Conservation (phyloP, 1,140 invertebrate species). For the Philaenus spumarius region DNA sequence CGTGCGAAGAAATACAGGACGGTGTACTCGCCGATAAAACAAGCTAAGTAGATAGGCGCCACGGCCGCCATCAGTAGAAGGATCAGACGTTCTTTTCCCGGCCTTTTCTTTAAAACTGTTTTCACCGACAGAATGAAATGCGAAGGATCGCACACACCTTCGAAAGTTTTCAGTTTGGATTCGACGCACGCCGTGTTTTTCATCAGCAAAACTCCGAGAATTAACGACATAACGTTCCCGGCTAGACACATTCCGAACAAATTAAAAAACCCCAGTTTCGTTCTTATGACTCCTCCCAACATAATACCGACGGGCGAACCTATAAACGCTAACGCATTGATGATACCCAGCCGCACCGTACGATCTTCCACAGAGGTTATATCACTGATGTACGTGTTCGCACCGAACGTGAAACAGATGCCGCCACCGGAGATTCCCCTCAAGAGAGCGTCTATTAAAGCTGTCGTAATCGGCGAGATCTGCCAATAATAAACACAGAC, state of each 20-base stretch:
- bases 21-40: slow-evolving; percentile 26
- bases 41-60: slow-evolving; percentile 17
- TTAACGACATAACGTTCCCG: background rate
- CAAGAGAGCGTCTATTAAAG: slow-evolving; percentile 35
- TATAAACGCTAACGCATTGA: slow-evolving; percentile 25
- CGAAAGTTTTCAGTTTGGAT: background rate
- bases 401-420: slow-evolving; percentile 38
- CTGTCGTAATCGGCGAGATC: slow-evolving; percentile 26
- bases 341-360: slow-evolving; percentile 38
- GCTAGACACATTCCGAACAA: slow-evolving; percentile 8
- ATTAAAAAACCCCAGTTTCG: slow-evolving; percentile 10
- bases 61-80: slow-evolving; percentile 19
- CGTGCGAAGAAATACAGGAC: slow-evolving; percentile 29
- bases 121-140: background rate
- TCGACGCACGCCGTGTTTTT: background rate
- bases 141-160: background rate
- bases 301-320: slow-evolving; percentile 20
- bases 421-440: slow-evolving; percentile 38
- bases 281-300: slow-evolving; percentile 12
- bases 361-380: slow-evolving; percentile 32
- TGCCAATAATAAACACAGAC: slow-evolving; percentile 22
- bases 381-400: slow-evolving; percentile 42
- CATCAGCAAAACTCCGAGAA: background rate
- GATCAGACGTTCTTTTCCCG: slow-evolving; percentile 7
- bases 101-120: slow-evolving; percentile 3